Conservation (phyloP, 2,888 invertebrate genomes). For the Anthophora plumipes region DNA sequence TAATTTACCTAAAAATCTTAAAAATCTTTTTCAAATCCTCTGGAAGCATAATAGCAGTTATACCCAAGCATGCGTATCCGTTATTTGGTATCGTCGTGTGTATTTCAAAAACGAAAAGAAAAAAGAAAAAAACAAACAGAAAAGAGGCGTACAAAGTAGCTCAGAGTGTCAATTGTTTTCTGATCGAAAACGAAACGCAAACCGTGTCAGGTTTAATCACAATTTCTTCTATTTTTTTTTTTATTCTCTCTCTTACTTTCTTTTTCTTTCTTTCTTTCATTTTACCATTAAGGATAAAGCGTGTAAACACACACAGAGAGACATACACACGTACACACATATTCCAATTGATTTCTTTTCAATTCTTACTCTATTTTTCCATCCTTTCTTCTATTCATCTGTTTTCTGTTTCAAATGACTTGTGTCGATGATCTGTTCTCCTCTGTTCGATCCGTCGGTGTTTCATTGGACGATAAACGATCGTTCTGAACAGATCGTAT, state of each 20-base stretch:
- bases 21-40: conserved; percentile 75
- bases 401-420: conserved; percentile 9
- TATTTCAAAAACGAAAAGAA: conserved; percentile 7
- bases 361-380: background rate
- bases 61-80: conserved; percentile 77
- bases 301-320: too few species aligned
- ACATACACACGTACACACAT: too few species aligned
- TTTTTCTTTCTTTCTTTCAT: background rate
- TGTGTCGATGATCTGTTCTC: conserved; percentile 25
- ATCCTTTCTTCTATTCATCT: background rate
- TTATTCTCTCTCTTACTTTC: background rate
- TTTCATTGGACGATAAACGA: conserved; percentile 5
- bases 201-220: background rate
- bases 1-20: conserved; percentile 82
- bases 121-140: too few species aligned
- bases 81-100: conserved; percentile 37
- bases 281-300: too few species aligned
- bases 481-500: conserved; percentile 18
- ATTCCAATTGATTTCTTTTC: background rate
- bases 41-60: conserved; percentile 77
- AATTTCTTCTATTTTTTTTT: background rate
- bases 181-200: background rate
- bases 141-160: too few species aligned
- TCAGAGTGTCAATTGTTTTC: background rate
- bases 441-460: conserved; percentile 1